Conservation (phyloP, 2,797 vertebrate genomes). For the Crenuchus spilurus region DNA sequence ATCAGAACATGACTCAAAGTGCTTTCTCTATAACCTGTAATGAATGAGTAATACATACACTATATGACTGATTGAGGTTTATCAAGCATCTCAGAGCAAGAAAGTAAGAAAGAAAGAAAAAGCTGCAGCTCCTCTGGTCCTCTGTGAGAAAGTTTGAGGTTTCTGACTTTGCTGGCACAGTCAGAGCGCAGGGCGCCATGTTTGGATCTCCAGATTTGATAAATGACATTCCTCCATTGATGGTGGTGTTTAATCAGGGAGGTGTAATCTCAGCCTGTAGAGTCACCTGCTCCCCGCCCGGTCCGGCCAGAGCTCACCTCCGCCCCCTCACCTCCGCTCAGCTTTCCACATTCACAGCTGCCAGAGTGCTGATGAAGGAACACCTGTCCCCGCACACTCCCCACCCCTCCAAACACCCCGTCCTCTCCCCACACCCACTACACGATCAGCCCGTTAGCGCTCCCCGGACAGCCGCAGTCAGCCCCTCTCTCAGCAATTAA, state of each 20-base stretch:
- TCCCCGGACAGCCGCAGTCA: conserved; percentile 78
- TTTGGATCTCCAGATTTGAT: conserved; percentile 34
- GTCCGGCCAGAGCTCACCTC: conserved; percentile 67
- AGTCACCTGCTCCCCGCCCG: conserved; percentile 80
- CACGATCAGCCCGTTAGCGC: conserved; percentile 70
- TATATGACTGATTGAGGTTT: too few species aligned
- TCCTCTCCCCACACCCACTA: conserved; percentile 44
- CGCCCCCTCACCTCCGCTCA: conserved; percentile 39
- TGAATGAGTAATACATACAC: too few species aligned
- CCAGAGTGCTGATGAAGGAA: conserved; percentile 81
- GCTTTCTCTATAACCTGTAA: too few species aligned
- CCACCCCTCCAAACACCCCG: not conserved
- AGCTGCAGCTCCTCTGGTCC: not conserved
- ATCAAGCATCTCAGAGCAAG: too few species aligned
- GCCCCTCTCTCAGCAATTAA: conserved; percentile 80
- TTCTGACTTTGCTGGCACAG: conserved; percentile 17
- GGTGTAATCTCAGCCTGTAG: conserved; percentile 75
- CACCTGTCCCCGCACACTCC: conserved; percentile 78
- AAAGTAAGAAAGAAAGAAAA: too few species aligned
- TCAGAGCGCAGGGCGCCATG: conserved; percentile 7
- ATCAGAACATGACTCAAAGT: too few species aligned
- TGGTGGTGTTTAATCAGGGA: conserved; percentile 71
- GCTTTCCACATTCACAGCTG: conserved; percentile 79
- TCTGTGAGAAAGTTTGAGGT: conserved; percentile 18
- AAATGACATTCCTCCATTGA: conserved; percentile 56